Evolutionary conservation across 2,888 invertebrate genomes (phyloP).

Genomic region (Tenthredo scrophulariae): DNA sequence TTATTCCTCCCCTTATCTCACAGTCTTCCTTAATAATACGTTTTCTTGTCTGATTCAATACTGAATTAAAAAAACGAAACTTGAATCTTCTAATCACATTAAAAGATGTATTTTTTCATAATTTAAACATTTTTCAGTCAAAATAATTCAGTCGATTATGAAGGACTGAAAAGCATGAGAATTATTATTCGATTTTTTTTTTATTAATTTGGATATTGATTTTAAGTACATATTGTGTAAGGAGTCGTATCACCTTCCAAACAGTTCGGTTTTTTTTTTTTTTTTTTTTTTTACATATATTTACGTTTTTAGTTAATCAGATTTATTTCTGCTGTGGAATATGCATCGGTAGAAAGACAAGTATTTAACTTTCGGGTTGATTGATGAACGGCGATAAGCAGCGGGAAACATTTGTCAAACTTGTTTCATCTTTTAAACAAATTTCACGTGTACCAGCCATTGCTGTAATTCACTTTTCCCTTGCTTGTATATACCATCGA

Average conservation of each 20-base stretch:
- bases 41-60: neutral
- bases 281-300: neutral
- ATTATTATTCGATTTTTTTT: neutral
- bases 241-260: neutral
- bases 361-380: conserved; percentile 25
- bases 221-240: neutral
- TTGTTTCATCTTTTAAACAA: conserved; percentile 37
- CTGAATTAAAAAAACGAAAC: neutral
- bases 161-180: too few relatives aligned
- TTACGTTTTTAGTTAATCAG: neutral
- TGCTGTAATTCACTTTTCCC: neutral
- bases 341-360: neutral
- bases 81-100: neutral
- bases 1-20: neutral
- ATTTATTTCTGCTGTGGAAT: conserved; percentile 1
- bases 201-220: neutral
- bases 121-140: neutral
- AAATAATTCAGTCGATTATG: neutral
- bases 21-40: neutral
- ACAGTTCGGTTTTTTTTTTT: neutral
- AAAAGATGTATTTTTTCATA: neutral
- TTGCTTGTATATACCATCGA: neutral
- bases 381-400: conserved; percentile 39
- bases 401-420: conserved; percentile 7
- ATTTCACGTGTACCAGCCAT: neutral